Percentiles rank a stretch among this genome's conserved stretches.
Evolutionary conservation across 2,797 vertebrate species (phyloP).

Genomic region (Mareca penelope): DNA sequence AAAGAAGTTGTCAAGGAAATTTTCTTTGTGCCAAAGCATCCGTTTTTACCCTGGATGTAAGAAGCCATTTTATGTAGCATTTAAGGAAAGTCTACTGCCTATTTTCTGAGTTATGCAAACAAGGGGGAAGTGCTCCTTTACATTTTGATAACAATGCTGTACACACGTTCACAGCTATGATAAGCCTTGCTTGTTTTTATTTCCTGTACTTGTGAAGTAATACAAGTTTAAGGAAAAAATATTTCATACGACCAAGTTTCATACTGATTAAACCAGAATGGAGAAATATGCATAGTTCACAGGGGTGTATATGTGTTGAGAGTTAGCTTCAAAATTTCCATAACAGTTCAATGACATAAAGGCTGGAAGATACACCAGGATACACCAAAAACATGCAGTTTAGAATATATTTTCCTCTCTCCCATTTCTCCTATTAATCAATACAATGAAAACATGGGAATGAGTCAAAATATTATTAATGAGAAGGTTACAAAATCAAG

Average conservation of each 20-base stretch:
- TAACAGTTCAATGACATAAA: neutral
- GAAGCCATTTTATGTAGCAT: neutral
- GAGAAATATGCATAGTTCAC: neutral
- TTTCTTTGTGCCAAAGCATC: neutral
- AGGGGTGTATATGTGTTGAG: neutral
- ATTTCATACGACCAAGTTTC: neutral
- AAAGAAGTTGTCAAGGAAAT: neutral
- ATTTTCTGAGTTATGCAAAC: neutral
- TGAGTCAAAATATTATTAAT: neutral
- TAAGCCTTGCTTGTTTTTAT: neutral
- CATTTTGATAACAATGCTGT: accelerated
- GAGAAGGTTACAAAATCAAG: neutral
- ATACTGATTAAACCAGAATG: neutral
- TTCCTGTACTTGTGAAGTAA: neutral
- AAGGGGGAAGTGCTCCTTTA: neutral
- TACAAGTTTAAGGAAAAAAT: neutral
- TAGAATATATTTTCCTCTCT: neutral
- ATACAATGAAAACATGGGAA: neutral
- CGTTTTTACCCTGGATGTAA: constrained; percentile 17
- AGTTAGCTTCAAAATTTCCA: neutral
- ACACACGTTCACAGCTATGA: accelerated
- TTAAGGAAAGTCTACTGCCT: neutral
- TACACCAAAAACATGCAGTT: neutral
- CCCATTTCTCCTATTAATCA: neutral
- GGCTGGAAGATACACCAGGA: neutral